phyloP scores from a whole-genome alignment of 1,140 invertebrate genomes.

The Maniola jurtina region DNA sequence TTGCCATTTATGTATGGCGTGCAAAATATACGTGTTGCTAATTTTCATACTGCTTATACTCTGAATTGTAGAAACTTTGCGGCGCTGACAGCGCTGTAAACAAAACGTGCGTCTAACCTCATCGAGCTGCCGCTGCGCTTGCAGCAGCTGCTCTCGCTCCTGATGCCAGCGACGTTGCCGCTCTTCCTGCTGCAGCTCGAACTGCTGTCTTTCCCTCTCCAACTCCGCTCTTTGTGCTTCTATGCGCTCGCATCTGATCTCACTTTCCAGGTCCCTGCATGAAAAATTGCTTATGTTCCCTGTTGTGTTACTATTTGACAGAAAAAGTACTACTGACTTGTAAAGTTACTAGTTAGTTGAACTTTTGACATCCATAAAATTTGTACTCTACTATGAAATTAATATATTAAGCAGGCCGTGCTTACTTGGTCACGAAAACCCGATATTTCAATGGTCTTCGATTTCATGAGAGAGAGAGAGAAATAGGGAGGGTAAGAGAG shows the following conservation, averaged over 20 bases:
- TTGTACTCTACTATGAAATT: too few relatives aligned
- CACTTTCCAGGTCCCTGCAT: constrained; percentile 69
- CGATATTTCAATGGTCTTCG: too few relatives aligned
- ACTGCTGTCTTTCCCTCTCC: constrained; percentile 76
- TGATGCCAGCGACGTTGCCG: constrained; percentile 66
- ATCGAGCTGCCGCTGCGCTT: constrained; percentile 80
- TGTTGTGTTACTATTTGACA: neutral
- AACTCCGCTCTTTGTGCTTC: constrained; percentile 76
- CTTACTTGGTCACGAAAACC: too few relatives aligned
- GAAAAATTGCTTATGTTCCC: neutral
- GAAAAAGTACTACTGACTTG: too few relatives aligned
- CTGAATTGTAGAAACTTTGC: neutral
- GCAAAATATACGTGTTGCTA: too few relatives aligned
- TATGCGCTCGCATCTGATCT: constrained; percentile 75
- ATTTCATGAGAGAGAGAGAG: too few relatives aligned
- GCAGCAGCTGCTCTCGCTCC: constrained; percentile 64
- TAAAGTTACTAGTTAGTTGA: too few relatives aligned
- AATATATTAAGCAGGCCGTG: too few relatives aligned
- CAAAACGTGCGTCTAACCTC: constrained; percentile 58
- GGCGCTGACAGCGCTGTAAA: neutral
- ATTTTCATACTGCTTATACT: neutral
- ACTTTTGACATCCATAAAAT: too few relatives aligned
- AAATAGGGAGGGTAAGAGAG: too few relatives aligned
- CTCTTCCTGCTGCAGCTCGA: constrained; percentile 71
- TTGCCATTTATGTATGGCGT: too few relatives aligned